Conservation (phyloP, 2,113 vertebrate genomes). For the Crotophaga sulcirostris region DNA sequence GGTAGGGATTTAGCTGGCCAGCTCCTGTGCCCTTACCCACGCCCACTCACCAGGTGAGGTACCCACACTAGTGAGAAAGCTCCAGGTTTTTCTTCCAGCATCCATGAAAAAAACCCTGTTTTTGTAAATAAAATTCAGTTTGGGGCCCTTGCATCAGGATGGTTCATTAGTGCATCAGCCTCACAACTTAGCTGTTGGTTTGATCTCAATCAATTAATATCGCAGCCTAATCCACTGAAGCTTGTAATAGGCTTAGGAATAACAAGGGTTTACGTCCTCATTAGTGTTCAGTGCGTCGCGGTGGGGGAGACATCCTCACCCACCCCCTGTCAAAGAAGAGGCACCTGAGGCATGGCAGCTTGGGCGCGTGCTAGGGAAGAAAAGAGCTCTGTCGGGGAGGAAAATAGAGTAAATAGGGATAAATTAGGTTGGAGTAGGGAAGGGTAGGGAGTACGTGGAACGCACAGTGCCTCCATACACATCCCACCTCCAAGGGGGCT, state of each 20-base stretch:
- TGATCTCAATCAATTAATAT: conserved; percentile 11
- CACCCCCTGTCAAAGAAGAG: background rate
- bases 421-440: background rate
- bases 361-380: accelerated
- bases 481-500: background rate
- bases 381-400: accelerated
- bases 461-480: background rate
- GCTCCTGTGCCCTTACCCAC: background rate
- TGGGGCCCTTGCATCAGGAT: background rate
- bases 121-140: background rate
- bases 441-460: background rate
- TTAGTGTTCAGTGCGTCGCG: accelerated
- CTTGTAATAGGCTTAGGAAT: conserved; percentile 12
- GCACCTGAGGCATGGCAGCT: accelerated
- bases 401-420: background rate
- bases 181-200: background rate
- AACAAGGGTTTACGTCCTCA: background rate
- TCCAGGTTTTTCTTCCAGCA: background rate
- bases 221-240: background rate
- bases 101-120: background rate
- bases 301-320: background rate
- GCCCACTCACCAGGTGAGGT: background rate
- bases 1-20: background rate
- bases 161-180: background rate
- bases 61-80: background rate